Evolutionary conservation across 2,888 invertebrate species (phyloP), one percentile per base, ranked within the genome.

Genomic region (Macrophya alboannulata): DNA sequence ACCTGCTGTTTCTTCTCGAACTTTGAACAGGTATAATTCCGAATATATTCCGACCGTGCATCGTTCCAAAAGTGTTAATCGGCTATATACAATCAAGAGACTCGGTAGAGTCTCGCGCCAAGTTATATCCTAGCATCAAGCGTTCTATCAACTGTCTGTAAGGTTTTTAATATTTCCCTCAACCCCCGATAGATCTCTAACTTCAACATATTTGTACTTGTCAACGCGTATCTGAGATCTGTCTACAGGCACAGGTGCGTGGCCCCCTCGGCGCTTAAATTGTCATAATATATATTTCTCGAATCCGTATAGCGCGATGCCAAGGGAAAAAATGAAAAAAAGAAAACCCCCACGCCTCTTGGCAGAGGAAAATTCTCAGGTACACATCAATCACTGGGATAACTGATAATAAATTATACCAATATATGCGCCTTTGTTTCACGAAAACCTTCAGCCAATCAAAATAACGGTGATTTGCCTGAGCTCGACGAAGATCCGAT

Each of bases 181-280:
- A 31, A 68, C 68, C 68, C 68, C 31, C 3, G 31, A 31, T 31
- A 31, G 68, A 68, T 31, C 31, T 68, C 37, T 6, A 17, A 17
- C 37, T 68, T 37, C 37, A 12, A 25, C 68, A 43, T 45, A 74
- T 74, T 74, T 74, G 74, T 74, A 74, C 45, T 45, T 74, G 74
- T 74, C 74, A 45, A 10, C 45, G 74, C n/a, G 45, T 43, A 40
- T 43, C 43, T 74, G 43, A 10, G 43, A 74, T 74, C 74, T 74
- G 74, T 74, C 74, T 74, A 45, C 74, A 74, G 74, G n/a, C 74
- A 45, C 74, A 74, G 74, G 74, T 74, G 74, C 74, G n/a, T 45
- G 25, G 25, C 45, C 74, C 74, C 74, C n/a, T 74, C 74, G 21
- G 12, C 74, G 74, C 74, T 74, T 74, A 45, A 74, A 74, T 74